Base-by-base conservation (phyloP, 2,888 invertebrate genomes). In the Perdita meconis region DNA sequence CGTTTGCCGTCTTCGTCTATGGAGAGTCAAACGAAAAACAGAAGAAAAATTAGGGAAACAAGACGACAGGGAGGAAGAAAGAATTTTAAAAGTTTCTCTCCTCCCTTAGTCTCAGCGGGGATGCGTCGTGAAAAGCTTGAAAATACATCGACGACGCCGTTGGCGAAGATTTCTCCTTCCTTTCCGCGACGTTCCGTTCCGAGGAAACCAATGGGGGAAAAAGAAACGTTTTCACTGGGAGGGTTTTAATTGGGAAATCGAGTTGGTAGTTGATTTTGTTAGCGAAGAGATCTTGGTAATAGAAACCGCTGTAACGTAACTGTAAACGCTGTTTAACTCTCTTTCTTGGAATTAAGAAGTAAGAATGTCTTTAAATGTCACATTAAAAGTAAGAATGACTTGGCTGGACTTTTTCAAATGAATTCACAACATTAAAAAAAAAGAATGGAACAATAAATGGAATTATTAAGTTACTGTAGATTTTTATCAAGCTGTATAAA, bases 181-280 rank as follows among this genome's bases (percentile, higher is more conserved):
- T 60, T 68, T 42, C 8, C 10, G 36, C 22, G 50, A 42, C 65
- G 50, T 78, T 67, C 68, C 57, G 19, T 69, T 56, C 63, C 53
- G 16, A 10, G 19, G 44, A 55, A 24, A 47, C 47, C 19, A 47
- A 19, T 47, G 3, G 30, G 3, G 30, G 30, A 30, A 6, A n/a
- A 30, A 30, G 30, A 30, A 30, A 30, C 30, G 59, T 51, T 70
- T 38, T 61, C 19, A 30, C 16, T 10, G n/a, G 24, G 38, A 63
- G 24, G 38, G 44, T 34, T 42, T 13, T 73, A 74, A 64, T 74
- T 73, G 74, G 36, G 36, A 44, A 59, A 59, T 59, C 47, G 55
- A 47, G 38, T 6, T 30, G 30, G 30, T 30, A 6, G 3, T 30
- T 30, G 3, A 6, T 30, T 30, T 6, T 30, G 30, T 6, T 30